These are phyloP conservation scores for Aurelia sp. DNA, from an alignment of 30 jellyfish, hydroid and myxozoan species.

Conservation along the genomic window DNA sequence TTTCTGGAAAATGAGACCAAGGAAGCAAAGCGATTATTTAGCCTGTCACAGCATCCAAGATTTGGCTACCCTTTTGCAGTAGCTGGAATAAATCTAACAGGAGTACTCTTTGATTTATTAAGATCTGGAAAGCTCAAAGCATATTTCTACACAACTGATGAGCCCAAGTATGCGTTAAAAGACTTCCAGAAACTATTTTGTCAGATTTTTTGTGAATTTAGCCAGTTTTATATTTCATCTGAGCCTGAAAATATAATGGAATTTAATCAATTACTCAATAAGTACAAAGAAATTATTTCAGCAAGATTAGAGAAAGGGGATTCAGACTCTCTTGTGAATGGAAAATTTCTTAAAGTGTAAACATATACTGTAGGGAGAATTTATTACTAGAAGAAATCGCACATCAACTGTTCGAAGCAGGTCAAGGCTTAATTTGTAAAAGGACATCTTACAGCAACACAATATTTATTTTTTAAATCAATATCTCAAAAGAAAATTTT, in stretches of 20 bases:
- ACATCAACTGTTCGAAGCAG: too few species aligned
- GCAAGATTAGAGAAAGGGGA: constrained; percentile 52
- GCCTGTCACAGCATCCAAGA: constrained; percentile 86
- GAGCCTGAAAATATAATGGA: constrained; percentile 87
- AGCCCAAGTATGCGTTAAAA: constrained; percentile 21
- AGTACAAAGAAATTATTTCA: constrained; percentile 52
- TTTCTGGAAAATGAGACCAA: constrained; percentile 71
- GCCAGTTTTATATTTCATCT: constrained; percentile 57
- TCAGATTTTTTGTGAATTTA: constrained; percentile 73
- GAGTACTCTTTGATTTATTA: constrained; percentile 76
- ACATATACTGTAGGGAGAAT: not conserved
- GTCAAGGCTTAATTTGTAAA: too few species aligned
- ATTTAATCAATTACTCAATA: constrained; percentile 55
- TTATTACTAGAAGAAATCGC: too few species aligned
- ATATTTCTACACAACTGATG: constrained; percentile 59
- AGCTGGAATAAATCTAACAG: constrained; percentile 83
- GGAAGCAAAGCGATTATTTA: constrained; percentile 66
- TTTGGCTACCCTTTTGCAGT: constrained; percentile 92
- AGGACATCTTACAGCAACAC: too few species aligned
- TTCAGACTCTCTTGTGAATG: constrained; percentile 8
- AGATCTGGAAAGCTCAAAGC: constrained; percentile 74
- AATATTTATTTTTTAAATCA: too few species aligned
- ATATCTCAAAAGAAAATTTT: too few species aligned
- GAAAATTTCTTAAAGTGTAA: constrained; percentile 38
- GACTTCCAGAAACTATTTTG: constrained; percentile 70